A percentile compares a stretch with the other conserved stretches of the same genome.
Evolutionary conservation across 2,113 vertebrate genomes (phyloP).

Genomic region (Rafetus swinhoei): DNA sequence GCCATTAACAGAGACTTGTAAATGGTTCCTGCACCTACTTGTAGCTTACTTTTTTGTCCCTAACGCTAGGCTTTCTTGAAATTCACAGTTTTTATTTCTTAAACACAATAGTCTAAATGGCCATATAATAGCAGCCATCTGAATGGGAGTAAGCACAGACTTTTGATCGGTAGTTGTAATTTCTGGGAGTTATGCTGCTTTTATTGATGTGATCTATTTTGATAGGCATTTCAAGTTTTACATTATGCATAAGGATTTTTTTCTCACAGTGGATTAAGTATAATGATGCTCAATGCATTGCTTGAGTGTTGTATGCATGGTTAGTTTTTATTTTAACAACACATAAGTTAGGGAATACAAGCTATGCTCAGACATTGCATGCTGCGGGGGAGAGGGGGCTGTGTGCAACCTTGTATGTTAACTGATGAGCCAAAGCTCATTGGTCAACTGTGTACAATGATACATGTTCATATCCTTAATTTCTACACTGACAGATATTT

Average conservation of each 20-base stretch:
- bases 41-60: background rate
- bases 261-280: background rate
- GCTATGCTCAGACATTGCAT: background rate
- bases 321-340: background rate
- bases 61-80: background rate
- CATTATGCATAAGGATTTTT: background rate
- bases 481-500: background rate
- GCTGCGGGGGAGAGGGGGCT: too few species aligned
- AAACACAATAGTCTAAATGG: background rate
- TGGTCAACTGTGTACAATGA: too few species aligned
- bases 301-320: background rate
- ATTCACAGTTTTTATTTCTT: background rate
- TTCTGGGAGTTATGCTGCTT: background rate
- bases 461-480: background rate
- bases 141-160: background rate
- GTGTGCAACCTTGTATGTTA: too few species aligned
- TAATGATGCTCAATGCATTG: background rate
- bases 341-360: background rate
- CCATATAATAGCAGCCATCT: accelerated
- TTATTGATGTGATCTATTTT: background rate
- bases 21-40: background rate
- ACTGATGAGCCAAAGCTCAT: too few species aligned
- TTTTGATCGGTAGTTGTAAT: background rate
- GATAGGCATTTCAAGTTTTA: background rate
- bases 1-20: background rate